Percentiles rank a stretch among this genome's conserved stretches.
These are phyloP conservation scores for Sphaerodactylus townsendi DNA, from an alignment of 2,113 vertebrate genomes.

Conservation along the genomic window DNA sequence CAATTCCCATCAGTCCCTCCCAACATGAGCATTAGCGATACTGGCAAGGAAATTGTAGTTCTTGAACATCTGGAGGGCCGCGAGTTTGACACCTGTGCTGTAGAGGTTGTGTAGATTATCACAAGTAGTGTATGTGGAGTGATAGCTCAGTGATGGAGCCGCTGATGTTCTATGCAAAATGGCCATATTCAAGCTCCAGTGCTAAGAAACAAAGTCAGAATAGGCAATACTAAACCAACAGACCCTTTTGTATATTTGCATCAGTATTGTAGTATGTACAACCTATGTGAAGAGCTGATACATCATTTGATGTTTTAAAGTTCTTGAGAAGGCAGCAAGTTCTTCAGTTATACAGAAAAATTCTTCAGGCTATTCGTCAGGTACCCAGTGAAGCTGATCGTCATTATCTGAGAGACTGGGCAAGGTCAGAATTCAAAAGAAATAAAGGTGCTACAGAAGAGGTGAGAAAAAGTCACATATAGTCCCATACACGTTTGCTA, in stretches of 20 bases:
- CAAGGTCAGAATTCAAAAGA: conserved; percentile 88
- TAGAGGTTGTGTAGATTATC: background rate
- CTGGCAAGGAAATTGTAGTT: no score
- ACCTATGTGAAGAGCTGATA: background rate
- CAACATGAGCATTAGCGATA: no score
- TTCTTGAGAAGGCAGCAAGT: conserved; percentile 90
- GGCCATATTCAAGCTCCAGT: no score
- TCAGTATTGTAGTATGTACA: background rate
- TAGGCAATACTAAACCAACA: no score
- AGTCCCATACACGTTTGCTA: rapidly evolving
- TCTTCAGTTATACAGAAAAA: conserved; percentile 84
- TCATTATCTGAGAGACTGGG: conserved; percentile 85
- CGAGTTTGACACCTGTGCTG: no score
- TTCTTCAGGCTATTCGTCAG: conserved; percentile 80
- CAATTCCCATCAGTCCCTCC: no score
- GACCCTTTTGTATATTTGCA: background rate
- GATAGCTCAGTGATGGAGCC: no score
- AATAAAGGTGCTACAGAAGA: conserved; percentile 85
- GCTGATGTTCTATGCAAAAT: no score
- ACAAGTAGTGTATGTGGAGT: no score
- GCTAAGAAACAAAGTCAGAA: no score
- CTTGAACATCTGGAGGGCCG: no score
- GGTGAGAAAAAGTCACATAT: conserved; percentile 63
- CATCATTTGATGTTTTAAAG: conserved; percentile 64
- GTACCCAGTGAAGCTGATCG: conserved; percentile 83